A percentile compares a stretch with the other conserved stretches of the same genome.
Evolutionary conservation across 2,113 vertebrate species (phyloP).

Genomic region (Equus przewalskii): DNA sequence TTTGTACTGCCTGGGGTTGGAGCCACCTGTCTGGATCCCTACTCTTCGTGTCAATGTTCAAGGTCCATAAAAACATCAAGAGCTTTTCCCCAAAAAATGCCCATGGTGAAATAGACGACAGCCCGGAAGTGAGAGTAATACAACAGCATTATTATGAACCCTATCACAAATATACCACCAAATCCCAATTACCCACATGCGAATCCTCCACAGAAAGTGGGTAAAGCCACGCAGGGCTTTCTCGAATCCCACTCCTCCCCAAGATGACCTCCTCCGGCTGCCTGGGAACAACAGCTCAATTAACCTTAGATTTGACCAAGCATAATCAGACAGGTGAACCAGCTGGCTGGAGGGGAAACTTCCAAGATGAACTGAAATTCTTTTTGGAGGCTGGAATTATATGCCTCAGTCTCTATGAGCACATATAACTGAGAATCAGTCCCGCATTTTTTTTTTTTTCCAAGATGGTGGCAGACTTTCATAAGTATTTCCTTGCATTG

Average conservation of each 20-base stretch:
- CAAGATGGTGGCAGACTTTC: background rate
- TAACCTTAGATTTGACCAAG: conserved; percentile 67
- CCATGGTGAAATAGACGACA: background rate
- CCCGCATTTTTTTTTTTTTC: background rate
- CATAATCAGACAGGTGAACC: conserved; percentile 45
- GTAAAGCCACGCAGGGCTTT: background rate
- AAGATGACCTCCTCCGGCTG: background rate
- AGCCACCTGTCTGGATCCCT: conserved; percentile 1
- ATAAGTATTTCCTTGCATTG: background rate
- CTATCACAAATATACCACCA: background rate
- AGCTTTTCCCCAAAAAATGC: background rate
- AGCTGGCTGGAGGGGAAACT: conserved; percentile 52
- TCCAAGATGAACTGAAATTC: conserved; percentile 65
- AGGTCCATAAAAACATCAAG: conserved; percentile 59
- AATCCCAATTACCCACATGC: background rate
- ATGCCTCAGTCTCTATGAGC: background rate
- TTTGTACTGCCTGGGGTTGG: background rate
- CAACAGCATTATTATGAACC: background rate
- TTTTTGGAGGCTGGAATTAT: conserved; percentile 48
- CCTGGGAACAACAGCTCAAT: conserved; percentile 36
- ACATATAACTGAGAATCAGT: background rate
- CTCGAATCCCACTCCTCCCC: background rate
- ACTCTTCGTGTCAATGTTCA: background rate
- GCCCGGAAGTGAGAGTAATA: background rate
- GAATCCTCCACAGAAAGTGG: conserved; percentile 49